These are phyloP conservation scores for Notamacropus eugenii DNA, from an alignment of 2,797 vertebrate species.

Conservation along the genomic window DNA sequence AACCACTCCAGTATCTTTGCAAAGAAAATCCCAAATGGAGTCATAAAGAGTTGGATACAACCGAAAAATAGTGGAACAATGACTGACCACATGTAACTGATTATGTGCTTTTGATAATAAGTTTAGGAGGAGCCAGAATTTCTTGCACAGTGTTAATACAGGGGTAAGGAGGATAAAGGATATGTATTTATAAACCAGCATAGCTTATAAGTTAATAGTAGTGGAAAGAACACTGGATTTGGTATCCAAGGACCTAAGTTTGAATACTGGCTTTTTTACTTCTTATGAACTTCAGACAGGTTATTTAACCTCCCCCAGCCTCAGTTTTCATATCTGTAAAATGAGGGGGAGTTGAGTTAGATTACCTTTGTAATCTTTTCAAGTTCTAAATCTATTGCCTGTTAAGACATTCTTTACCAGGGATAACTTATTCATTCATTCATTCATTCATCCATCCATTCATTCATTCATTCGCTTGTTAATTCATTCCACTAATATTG, in stretches of 20 bases:
- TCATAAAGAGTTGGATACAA: no score
- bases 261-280: not conserved
- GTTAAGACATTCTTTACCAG: not conserved
- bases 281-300: not conserved
- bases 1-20: no score
- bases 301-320: conserved; percentile 6
- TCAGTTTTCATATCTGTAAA: conserved; percentile 8
- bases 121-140: not conserved
- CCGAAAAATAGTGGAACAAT: no score
- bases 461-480: no score
- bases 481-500: not conserved
- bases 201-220: not conserved
- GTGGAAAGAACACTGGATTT: not conserved
- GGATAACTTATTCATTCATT: not conserved
- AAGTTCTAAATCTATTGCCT: not conserved
- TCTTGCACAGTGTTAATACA: not conserved
- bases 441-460: not conserved
- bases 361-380: not conserved
- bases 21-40: no score
- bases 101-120: not conserved
- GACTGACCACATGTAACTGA: not conserved
- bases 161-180: not conserved
- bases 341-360: not conserved
- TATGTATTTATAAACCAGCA: not conserved
- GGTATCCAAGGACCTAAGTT: not conserved